Evolutionary conservation across 2,113 vertebrate genomes (phyloP).

Genomic region (Corydoras maculifer): DNA sequence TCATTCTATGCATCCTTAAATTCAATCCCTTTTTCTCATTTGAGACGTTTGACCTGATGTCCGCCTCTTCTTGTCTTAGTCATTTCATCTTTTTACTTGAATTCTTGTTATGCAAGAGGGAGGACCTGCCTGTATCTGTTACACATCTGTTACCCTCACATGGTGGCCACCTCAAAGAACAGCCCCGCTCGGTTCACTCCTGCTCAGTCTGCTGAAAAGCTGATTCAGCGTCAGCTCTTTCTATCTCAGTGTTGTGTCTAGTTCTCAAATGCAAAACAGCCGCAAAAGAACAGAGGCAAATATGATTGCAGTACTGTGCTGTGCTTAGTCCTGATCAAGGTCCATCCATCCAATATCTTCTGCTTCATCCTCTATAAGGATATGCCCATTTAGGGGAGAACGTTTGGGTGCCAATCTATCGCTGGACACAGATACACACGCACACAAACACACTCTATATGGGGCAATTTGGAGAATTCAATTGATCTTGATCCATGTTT

Average conservation of each 20-base stretch:
- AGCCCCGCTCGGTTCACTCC: constrained; percentile 18
- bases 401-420: no score
- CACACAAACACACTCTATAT: no score
- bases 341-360: no score
- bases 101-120: constrained; percentile 66
- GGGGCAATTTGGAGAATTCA: no score
- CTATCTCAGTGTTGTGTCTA: constrained; percentile 1
- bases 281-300: background rate
- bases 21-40: constrained; percentile 43
- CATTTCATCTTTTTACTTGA: constrained; percentile 62
- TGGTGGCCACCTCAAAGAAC: constrained; percentile 28
- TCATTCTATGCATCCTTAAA: constrained; percentile 20
- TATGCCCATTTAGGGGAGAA: no score
- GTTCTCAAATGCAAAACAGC: background rate
- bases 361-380: no score
- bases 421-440: no score
- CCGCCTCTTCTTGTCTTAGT: constrained; percentile 13
- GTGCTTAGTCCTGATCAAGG: background rate
- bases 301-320: background rate
- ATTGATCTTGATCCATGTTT: no score
- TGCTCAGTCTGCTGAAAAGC: constrained; percentile 3
- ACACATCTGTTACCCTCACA: constrained; percentile 30
- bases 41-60: constrained; percentile 26
- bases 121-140: constrained; percentile 44
- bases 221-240: constrained; percentile 13